Evolutionary conservation across 2,888 invertebrate genomes (phyloP).

Genomic region (Ochlodes sylvanus): DNA sequence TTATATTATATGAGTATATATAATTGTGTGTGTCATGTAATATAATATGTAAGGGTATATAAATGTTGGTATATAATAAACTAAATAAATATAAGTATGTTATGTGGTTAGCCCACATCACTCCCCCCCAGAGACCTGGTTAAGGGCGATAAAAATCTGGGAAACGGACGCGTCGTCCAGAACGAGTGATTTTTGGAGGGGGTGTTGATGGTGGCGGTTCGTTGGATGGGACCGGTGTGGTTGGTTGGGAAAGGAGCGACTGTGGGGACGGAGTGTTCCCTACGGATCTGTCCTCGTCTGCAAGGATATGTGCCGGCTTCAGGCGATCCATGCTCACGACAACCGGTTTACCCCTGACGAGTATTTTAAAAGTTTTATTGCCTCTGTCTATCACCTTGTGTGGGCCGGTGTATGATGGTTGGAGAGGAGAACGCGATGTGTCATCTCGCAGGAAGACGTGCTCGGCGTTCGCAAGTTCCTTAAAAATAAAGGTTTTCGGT

Average conservation of each 20-base stretch:
- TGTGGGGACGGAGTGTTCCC: no score
- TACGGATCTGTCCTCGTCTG: background rate
- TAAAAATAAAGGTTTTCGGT: slow-evolving; percentile 43
- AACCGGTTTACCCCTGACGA: background rate
- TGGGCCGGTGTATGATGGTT: slow-evolving; percentile 6
- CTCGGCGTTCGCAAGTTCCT: slow-evolving; percentile 41
- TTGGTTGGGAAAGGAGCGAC: no score
- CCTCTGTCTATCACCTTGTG: slow-evolving; percentile 11
- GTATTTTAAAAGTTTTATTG: background rate
- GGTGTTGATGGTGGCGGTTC: background rate
- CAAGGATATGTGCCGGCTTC: background rate
- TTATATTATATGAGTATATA: no score
- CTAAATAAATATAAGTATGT: no score
- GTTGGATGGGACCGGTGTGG: no score
- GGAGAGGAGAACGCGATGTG: slow-evolving; percentile 1
- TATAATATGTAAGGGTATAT: no score
- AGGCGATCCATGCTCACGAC: background rate
- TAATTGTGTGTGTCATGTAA: no score
- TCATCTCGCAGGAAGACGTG: slow-evolving; percentile 14
- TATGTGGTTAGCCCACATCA: slow-evolving; percentile 18
- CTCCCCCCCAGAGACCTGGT: slow-evolving; percentile 36
- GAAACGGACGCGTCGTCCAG: slow-evolving; percentile 2
- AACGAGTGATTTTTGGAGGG: background rate
- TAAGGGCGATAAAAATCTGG: slow-evolving; percentile 31
- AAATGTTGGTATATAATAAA: no score